Evolutionary conservation across 1,140 invertebrate genomes (phyloP).

Genomic region (Drosophila littoralis): DNA sequence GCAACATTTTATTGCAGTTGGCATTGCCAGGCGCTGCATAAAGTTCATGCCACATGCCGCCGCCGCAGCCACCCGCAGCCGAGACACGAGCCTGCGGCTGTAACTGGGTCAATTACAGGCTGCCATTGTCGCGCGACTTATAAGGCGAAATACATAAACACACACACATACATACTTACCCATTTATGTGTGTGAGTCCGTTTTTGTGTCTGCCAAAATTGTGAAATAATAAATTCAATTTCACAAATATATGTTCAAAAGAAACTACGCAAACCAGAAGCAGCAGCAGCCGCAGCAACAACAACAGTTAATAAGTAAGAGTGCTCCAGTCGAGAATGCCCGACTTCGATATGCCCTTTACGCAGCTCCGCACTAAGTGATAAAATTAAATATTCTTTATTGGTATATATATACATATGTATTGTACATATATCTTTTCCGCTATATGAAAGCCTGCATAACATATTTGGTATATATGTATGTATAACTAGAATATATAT

Average conservation of each 20-base stretch:
- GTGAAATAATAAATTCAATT: conserved; percentile 80
- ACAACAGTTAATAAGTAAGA: conserved; percentile 17
- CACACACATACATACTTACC: neutral
- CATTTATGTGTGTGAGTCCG: conserved; percentile 23
- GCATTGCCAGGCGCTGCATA: conserved; percentile 46
- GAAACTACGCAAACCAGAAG: conserved; percentile 37
- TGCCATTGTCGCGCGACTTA: conserved; percentile 67
- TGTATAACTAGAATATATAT: too few species aligned
- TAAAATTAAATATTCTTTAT: too few species aligned
- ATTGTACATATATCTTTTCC: too few species aligned
- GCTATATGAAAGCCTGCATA: too few species aligned
- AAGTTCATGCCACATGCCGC: conserved; percentile 58
- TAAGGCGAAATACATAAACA: conserved; percentile 24
- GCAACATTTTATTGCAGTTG: conserved; percentile 27
- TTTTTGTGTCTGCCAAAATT: conserved; percentile 47
- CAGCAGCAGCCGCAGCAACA: conserved; percentile 39
- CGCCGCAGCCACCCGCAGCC: conserved; percentile 39
- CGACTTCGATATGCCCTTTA: neutral
- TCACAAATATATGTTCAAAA: conserved; percentile 66
- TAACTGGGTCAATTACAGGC: conserved; percentile 79
- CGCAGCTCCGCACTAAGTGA: neutral
- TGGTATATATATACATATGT: too few species aligned
- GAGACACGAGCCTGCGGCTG: conserved; percentile 24
- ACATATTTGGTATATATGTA: too few species aligned
- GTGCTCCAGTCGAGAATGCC: neutral